A percentile compares a stretch with the other conserved stretches of the same genome.
These are phyloP conservation scores for Mugil cephalus DNA, from an alignment of 2,113 vertebrate genomes.

Conservation along the genomic window DNA sequence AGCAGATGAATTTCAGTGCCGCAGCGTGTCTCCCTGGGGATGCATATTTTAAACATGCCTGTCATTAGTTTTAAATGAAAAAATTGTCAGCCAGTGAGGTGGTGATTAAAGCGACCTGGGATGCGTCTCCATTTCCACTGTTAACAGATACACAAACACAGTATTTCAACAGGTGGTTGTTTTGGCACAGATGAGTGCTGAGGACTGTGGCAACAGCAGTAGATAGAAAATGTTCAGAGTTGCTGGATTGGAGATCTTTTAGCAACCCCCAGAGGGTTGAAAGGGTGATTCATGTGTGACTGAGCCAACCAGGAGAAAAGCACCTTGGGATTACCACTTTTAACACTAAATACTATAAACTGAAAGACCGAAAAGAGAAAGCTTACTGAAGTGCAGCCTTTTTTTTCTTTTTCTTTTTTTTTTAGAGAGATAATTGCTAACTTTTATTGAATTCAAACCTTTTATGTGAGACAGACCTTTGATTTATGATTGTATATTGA, in stretches of 20 bases:
- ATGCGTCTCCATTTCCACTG: conserved; percentile 8
- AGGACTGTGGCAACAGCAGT: conserved; percentile 21
- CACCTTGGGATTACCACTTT: conserved; percentile 61
- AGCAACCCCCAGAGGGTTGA: conserved; percentile 27
- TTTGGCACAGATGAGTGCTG: conserved; percentile 61
- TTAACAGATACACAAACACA: conserved; percentile 4
- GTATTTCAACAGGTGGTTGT: conserved; percentile 77
- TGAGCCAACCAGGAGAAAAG: conserved; percentile 23
- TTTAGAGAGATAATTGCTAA: not conserved
- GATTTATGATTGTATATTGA: not conserved
- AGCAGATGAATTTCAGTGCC: conserved; percentile 28
- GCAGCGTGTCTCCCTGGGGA: conserved; percentile 6
- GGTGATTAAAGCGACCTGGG: conserved; percentile 31
- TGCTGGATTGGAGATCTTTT: conserved; percentile 52
- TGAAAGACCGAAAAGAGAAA: not conserved
- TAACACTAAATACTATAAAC: conserved; percentile 48
- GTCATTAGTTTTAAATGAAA: conserved; percentile 23
- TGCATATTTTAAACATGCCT: conserved; percentile 27
- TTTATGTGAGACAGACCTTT: not conserved
- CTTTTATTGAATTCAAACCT: conserved; percentile 10
- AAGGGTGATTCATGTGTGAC: conserved; percentile 59
- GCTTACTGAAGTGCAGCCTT: not conserved
- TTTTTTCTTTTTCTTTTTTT: no score
- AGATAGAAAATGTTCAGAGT: conserved; percentile 56
- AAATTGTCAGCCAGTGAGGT: conserved; percentile 30